A percentile compares a stretch with the other conserved stretches of the same genome.
Evolutionary conservation across 2,888 invertebrate genomes (phyloP).

Genomic region (Meiosimyza platycephala): DNA sequence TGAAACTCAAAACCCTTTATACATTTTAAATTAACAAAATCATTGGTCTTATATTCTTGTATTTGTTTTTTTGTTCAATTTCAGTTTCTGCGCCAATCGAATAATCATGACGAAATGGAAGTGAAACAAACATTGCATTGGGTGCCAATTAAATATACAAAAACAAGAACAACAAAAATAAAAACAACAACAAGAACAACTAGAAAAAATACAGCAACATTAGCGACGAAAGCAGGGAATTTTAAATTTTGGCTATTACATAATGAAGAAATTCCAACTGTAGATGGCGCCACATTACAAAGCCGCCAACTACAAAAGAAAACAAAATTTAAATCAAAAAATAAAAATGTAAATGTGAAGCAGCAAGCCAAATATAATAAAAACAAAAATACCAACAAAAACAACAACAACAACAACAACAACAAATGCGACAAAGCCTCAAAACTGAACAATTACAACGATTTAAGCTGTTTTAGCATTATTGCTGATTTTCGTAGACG

Average conservation of each 20-base stretch:
- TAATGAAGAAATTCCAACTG: conserved; percentile 5
- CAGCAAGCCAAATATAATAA: conserved; percentile 8
- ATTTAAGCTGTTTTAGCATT: conserved; percentile 47
- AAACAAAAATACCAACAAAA: conserved; percentile 18
- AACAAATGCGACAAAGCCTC: conserved; percentile 18
- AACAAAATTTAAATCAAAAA: neutral
- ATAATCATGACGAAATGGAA: conserved; percentile 25
- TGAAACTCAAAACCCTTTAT: too few relatives aligned
- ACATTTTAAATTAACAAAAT: too few relatives aligned
- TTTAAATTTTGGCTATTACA: conserved; percentile 22
- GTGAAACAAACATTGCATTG: conserved; percentile 9
- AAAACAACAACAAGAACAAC: neutral
- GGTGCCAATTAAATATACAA: conserved; percentile 7
- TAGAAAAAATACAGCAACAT: neutral
- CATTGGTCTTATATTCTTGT: too few relatives aligned
- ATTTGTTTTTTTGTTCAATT: neutral
- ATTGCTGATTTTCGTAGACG: neutral
- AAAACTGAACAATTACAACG: conserved; percentile 49
- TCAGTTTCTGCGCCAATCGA: conserved; percentile 1
- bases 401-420: conserved; percentile 26
- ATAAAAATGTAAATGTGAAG: neutral
- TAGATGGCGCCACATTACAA: neutral
- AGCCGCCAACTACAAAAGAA: conserved; percentile 9
- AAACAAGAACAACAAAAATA: neutral
- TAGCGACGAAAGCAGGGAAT: neutral